Base-by-base conservation (phyloP, 2,797 vertebrate species). In the Tapirus indicus region DNA sequence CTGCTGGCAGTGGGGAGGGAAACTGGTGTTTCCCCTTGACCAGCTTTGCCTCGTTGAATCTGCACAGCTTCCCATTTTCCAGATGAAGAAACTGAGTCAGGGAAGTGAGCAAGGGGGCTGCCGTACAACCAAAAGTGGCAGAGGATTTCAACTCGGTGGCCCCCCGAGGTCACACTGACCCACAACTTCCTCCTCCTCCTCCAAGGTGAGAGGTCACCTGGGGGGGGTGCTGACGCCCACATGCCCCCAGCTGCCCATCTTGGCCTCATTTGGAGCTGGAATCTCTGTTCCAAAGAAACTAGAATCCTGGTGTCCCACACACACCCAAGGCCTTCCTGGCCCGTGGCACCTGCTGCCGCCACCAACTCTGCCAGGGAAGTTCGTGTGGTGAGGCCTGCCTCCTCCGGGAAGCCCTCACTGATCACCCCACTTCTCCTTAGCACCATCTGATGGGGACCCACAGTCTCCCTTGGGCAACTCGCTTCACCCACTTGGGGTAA, bases 21-120 rank as follows among this genome's bases (percentile, higher is more conserved):
- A 23, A 35, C 66, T 9, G 29, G 27, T 1, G 7, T 7, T 68
- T 27, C 49, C 4, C 3, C 41, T 32, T 52, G 38, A 27, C 72
- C 85, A 0, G 0, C 47, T 29, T 25, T 4, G 10, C 60, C 89
- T 80, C 1, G 0, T 18, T 52, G 41, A 60, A 69, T 52, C 86
- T 71, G 12, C 38, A 32, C 38, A 7, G 54, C 58, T 60, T 56
- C 66, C 74, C 71, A n/a, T 69, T 74, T 75, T 44, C 58, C 38
- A n/a, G 17, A n/a, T 86, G 35, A 69, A 35, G 27, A 94, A 89
- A 91, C 35, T 16, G 77, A 94, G 72, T 62, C 88, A 77, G 35
- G 32, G 41, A 38, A 38, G 27, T 49, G 25, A 2, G 8, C 11
- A 7, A 83, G 35, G 38, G 38, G 38, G 49, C 52, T n/a, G 49